A percentile compares a stretch with the other conserved stretches of the same genome.
Conservation (phyloP, 2,113 vertebrate species). For the Felis catus region DNA sequence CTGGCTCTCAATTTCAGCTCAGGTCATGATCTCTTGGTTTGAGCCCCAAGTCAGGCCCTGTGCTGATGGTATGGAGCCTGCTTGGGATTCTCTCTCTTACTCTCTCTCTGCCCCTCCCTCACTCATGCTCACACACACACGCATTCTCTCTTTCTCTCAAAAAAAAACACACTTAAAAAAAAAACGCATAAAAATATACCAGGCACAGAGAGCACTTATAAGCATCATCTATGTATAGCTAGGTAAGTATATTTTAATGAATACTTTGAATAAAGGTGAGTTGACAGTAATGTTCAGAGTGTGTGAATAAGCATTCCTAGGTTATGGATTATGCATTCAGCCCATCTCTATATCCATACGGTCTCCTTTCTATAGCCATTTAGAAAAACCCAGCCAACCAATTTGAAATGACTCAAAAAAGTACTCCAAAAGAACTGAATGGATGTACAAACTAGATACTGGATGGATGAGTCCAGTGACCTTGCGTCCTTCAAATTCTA, state of each 20-base stretch:
- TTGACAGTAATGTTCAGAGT: not conserved
- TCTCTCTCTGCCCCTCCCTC: too few relatives aligned
- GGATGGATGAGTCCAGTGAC: not conserved
- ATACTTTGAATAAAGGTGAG: not conserved
- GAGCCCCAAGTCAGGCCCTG: too few relatives aligned
- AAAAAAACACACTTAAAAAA: too few relatives aligned
- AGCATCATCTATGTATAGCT: not conserved
- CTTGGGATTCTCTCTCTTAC: too few relatives aligned
- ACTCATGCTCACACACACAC: too few relatives aligned
- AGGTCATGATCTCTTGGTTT: too few relatives aligned
- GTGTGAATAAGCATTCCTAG: not conserved
- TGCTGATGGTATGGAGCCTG: too few relatives aligned
- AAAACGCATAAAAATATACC: not conserved
- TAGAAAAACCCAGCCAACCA: not conserved
- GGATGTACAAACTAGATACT: not conserved
- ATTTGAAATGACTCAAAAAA: constrained; percentile 28
- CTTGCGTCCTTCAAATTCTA: not conserved
- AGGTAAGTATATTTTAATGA: not conserved
- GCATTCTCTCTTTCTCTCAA: too few relatives aligned
- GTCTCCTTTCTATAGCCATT: not conserved
- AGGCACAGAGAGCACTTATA: not conserved
- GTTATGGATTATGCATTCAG: not conserved
- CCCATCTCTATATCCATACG: not conserved
- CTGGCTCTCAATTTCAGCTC: too few relatives aligned
- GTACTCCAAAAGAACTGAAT: not conserved